These are phyloP conservation scores for Nipponacmea schrenckii DNA, from an alignment of 2,888 invertebrate species.

Conservation along the genomic window DNA sequence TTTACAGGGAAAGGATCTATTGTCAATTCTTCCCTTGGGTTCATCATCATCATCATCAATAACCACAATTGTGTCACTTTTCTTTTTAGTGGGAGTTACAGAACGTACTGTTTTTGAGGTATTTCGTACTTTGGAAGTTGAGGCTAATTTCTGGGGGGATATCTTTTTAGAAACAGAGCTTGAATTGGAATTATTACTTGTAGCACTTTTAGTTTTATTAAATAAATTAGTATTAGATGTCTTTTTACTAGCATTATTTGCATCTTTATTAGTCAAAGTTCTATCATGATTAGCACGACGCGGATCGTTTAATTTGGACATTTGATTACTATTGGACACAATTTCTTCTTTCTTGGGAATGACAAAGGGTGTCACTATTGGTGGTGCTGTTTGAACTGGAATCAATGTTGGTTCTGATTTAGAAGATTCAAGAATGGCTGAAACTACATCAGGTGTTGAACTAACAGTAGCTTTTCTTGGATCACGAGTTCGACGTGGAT, in stretches of 20 bases:
- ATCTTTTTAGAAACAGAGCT: background rate
- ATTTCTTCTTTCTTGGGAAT: too few species aligned
- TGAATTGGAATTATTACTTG: too few species aligned
- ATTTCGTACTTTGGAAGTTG: background rate
- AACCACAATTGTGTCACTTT: constrained; percentile 3
- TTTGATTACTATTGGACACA: too few species aligned
- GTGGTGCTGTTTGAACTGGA: background rate
- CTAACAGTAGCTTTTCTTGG: constrained; percentile 5
- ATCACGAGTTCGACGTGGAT: constrained; percentile 28
- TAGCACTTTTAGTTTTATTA: background rate
- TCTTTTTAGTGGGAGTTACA: constrained; percentile 4
- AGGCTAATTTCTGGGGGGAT: background rate
- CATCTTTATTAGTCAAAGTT: background rate
- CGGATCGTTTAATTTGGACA: too few species aligned
- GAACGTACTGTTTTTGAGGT: too few species aligned
- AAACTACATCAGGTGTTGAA: background rate
- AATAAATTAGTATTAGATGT: background rate
- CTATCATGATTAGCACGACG: too few species aligned
- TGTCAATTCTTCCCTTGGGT: too few species aligned
- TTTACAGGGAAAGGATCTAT: background rate
- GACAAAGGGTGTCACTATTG: constrained; percentile 5
- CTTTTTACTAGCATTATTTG: background rate
- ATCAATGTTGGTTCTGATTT: constrained; percentile 5
- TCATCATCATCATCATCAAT: too few species aligned
- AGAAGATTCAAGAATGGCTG: background rate